These are phyloP conservation scores for Gymnosoma rotundatum DNA, from an alignment of 2,888 invertebrate species.

Conservation along the genomic window DNA sequence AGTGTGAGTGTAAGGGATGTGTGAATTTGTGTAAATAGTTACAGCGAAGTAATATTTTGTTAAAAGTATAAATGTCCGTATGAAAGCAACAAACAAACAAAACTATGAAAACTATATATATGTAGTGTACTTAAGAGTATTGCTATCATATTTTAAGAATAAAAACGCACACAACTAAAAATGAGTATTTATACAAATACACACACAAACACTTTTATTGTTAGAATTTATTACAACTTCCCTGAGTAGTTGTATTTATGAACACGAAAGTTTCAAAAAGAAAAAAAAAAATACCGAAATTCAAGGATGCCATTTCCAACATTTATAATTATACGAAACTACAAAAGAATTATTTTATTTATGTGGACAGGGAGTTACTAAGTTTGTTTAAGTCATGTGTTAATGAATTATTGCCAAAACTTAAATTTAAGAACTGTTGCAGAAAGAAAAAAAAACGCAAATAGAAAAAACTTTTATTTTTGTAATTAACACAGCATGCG, in stretches of 20 bases:
- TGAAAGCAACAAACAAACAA: neutral
- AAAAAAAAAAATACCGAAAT: neutral
- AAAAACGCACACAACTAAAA: neutral
- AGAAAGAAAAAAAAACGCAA: neutral
- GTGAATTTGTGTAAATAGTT: neutral
- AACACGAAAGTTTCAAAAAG: constrained; percentile 14
- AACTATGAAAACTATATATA: neutral
- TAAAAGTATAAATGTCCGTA: constrained; percentile 21
- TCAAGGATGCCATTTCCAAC: constrained; percentile 30
- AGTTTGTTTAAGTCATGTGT: constrained; percentile 54
- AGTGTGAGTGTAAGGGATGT: neutral
- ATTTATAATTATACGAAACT: neutral
- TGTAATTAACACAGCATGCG: constrained; percentile 60
- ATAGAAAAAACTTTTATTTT: constrained; percentile 41
- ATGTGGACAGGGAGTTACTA: neutral
- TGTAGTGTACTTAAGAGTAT: constrained; percentile 36
- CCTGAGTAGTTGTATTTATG: constrained; percentile 31
- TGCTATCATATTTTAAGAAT: constrained; percentile 6
- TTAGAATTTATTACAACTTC: constrained; percentile 34
- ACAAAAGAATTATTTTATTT: constrained; percentile 21
- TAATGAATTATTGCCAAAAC: constrained; percentile 65
- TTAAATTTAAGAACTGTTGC: constrained; percentile 23
- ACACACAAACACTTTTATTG: neutral
- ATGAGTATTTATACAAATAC: neutral
- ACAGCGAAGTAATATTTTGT: neutral